These are phyloP conservation scores for Sebastes goodei DNA, from an alignment of 2,797 vertebrate species.

Conservation along the genomic window DNA sequence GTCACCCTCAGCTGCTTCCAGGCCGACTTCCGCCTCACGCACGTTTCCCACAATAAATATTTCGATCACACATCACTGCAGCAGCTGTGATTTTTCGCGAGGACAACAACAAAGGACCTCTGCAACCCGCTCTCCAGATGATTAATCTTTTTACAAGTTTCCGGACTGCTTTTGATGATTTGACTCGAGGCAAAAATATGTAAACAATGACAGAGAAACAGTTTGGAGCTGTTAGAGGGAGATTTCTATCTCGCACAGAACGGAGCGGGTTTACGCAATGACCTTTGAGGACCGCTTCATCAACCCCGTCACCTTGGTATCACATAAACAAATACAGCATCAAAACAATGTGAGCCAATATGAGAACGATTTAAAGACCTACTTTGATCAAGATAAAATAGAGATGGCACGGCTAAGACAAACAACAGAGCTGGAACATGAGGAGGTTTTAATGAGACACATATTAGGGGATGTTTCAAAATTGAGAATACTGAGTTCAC, in stretches of 20 bases:
- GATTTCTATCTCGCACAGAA: slow-evolving; percentile 41
- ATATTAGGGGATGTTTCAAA: slow-evolving; percentile 13
- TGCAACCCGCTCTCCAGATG: slow-evolving; percentile 50
- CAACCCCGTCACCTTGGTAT: slow-evolving; percentile 49
- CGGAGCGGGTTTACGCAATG: slow-evolving; percentile 8
- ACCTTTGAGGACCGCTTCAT: slow-evolving; percentile 36
- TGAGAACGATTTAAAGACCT: slow-evolving; percentile 9
- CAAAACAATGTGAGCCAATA: slow-evolving; percentile 5
- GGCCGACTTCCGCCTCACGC: slow-evolving; percentile 13
- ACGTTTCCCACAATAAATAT: slow-evolving; percentile 47
- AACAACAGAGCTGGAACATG: slow-evolving; percentile 21
- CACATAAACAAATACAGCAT: slow-evolving; percentile 54
- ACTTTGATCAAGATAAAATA: slow-evolving; percentile 46
- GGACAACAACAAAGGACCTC: slow-evolving; percentile 58
- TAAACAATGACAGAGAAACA: slow-evolving; percentile 38
- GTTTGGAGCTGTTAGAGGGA: slow-evolving; percentile 10
- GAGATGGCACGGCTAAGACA: slow-evolving; percentile 19
- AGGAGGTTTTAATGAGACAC: slow-evolving; percentile 48
- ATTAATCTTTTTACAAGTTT: slow-evolving; percentile 67
- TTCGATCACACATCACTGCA: slow-evolving; percentile 56
- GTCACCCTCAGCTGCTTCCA: slow-evolving; percentile 22
- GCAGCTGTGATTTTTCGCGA: slow-evolving; percentile 64
- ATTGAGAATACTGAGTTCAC: not conserved
- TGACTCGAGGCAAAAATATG: slow-evolving; percentile 33
- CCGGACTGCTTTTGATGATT: slow-evolving; percentile 64